Base-by-base conservation (phyloP, 2,888 invertebrate genomes). In the Corbicula japonica region DNA sequence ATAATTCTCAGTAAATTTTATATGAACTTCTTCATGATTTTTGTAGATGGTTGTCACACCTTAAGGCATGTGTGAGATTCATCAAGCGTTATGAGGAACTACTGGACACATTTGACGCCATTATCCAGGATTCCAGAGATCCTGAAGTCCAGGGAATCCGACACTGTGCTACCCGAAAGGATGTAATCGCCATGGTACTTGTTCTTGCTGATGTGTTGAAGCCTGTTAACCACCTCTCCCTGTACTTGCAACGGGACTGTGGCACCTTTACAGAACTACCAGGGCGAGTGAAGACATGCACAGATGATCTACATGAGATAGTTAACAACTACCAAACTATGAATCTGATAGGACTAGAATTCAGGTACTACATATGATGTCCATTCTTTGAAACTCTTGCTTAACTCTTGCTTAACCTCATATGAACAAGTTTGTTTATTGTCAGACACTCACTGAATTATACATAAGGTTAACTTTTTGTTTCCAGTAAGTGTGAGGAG, bases 41-140 rank as follows among this genome's bases (percentile, higher is more conserved):
- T 58, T 58, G 18, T n/a, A 58, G 58, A n/a, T 58, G 58, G 58
- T 30, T 58, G 58, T 58, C 32, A 3, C 58, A 58, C 23, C 34
- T 58, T 15, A 23, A 58, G 18, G 58, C 58, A 32, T 58, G 58
- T 30, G 32, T 30, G 32, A 4, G 58, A 4, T 58, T 34, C 58
- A 58, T 32, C 6, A n/a, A n/a, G n/a, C 32, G 58, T 15, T 58
- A 8, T 32, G 58, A 58, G 35, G 10, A 15, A 12, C 23, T 58
- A 18, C n/a, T n/a, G n/a, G n/a, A n/a, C n/a, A n/a, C n/a, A n/a
- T n/a, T n/a, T n/a, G n/a, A n/a, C n/a, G n/a, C n/a, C n/a, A n/a
- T n/a, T n/a, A n/a, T n/a, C n/a, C n/a, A n/a, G n/a, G n/a, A n/a
- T n/a, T n/a, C n/a, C 34, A 34, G n/a, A 34, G 58, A 58, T 34